These are phyloP conservation scores for Larimichthys crocea DNA, from an alignment of 2,113 vertebrate genomes.

Conservation along the genomic window DNA sequence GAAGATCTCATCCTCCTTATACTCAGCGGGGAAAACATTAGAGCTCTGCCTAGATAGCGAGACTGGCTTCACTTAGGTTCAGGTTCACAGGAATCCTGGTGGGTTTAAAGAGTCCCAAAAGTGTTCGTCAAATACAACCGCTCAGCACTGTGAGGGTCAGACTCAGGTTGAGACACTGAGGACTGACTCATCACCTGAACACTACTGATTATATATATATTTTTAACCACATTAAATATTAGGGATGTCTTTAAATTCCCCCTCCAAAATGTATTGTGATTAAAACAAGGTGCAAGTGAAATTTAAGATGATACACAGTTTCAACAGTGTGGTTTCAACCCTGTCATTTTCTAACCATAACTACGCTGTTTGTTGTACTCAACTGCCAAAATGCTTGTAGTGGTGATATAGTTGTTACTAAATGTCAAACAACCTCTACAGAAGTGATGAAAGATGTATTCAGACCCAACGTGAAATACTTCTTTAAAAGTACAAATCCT, in stretches of 20 bases:
- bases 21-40: conserved; percentile 80
- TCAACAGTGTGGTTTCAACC: conserved; percentile 23
- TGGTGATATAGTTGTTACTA: neutral
- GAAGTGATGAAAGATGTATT: neutral
- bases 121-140: conserved; percentile 39
- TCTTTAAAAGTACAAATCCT: neutral
- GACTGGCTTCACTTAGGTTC: conserved; percentile 64
- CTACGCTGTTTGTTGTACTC: conserved; percentile 29
- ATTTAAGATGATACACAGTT: conserved; percentile 6
- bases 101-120: conserved; percentile 54
- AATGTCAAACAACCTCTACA: neutral
- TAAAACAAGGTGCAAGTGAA: neutral
- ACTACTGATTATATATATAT: neutral
- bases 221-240: neutral
- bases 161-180: conserved; percentile 9
- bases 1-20: conserved; percentile 79
- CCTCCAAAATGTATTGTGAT: neutral
- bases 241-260: neutral
- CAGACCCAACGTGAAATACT: neutral
- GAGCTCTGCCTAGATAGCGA: conserved; percentile 75
- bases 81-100: conserved; percentile 61
- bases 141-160: conserved; percentile 49
- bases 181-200: conserved; percentile 24
- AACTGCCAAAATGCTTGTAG: conserved; percentile 7
- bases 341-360: conserved; percentile 37